phyloP scores from a whole-genome alignment of 1,140 invertebrate species.

The Drosophila arawakana region DNA sequence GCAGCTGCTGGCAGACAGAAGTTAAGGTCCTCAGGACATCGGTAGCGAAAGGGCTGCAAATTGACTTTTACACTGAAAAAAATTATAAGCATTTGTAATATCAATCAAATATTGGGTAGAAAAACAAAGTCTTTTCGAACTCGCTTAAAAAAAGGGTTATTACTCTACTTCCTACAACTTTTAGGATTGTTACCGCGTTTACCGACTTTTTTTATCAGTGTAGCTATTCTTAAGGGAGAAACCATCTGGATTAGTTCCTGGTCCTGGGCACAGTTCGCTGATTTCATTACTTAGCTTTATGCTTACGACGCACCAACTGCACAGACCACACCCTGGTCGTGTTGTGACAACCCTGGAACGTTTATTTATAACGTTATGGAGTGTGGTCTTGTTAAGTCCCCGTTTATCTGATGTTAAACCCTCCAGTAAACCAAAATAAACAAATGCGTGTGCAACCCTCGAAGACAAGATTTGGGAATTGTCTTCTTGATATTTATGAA shows the following conservation, averaged over 20 bases:
- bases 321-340: constrained; percentile 33
- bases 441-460: constrained; percentile 62
- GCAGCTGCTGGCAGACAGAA: constrained; percentile 48
- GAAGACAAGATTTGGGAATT: constrained; percentile 13
- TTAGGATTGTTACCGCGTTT: too few species aligned
- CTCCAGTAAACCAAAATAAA: constrained; percentile 71
- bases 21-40: constrained; percentile 1
- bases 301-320: background rate
- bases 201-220: too few species aligned
- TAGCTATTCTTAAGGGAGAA: background rate
- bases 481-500: constrained; percentile 61
- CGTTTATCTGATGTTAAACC: constrained; percentile 70
- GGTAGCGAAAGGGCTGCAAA: constrained; percentile 48
- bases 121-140: too few species aligned
- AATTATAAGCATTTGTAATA: too few species aligned
- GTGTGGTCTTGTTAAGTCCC: constrained; percentile 65
- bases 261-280: constrained; percentile 16
- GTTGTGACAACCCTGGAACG: constrained; percentile 36
- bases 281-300: constrained; percentile 37
- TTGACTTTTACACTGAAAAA: background rate
- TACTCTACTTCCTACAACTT: too few species aligned
- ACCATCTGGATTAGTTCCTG: constrained; percentile 38
- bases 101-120: too few species aligned
- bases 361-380: constrained; percentile 42
- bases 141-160: too few species aligned